Conservation (phyloP, 2,888 invertebrate species). For the Euspilapteryx auroguttella region DNA sequence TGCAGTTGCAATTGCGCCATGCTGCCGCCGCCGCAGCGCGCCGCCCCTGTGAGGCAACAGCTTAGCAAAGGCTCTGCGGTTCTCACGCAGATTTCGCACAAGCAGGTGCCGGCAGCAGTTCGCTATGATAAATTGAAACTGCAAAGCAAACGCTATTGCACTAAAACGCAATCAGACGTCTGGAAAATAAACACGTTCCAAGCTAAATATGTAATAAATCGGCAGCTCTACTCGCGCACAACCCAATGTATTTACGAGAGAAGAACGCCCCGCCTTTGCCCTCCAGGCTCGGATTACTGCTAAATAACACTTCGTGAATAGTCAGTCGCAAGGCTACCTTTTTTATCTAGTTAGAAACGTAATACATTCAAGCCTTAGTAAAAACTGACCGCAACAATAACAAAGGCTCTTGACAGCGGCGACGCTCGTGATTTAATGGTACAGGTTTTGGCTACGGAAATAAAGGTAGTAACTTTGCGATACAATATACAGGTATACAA, state of each 20-base stretch:
- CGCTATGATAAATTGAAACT: no score
- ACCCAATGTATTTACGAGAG: conserved; percentile 39
- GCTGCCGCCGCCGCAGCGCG: no score
- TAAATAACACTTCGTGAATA: conserved; percentile 32
- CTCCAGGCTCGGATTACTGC: conserved; percentile 46
- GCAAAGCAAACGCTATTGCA: no score
- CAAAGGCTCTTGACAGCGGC: conserved; percentile 8
- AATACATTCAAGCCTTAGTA: conserved; percentile 4
- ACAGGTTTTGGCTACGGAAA: no score
- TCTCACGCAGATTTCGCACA: conserved; percentile 58
- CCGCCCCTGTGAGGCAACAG: conserved; percentile 17
- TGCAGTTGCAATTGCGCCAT: no score
- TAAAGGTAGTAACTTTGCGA: no score
- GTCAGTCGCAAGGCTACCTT: conserved; percentile 20
- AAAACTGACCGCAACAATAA: conserved; percentile 7
- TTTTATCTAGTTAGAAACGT: conserved; percentile 9
- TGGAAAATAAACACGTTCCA: conserved; percentile 41
- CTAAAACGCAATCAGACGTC: no score
- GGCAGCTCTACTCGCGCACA: conserved; percentile 40
- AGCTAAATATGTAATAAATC: conserved; percentile 46
- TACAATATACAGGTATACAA: no score
- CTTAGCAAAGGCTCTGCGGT: conserved; percentile 14
- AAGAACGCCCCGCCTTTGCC: conserved; percentile 42
- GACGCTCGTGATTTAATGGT: no score
- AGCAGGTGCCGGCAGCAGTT: conserved; percentile 46